Conservation (phyloP, 2,797 vertebrate species). For the Acropternis orthonyx region DNA sequence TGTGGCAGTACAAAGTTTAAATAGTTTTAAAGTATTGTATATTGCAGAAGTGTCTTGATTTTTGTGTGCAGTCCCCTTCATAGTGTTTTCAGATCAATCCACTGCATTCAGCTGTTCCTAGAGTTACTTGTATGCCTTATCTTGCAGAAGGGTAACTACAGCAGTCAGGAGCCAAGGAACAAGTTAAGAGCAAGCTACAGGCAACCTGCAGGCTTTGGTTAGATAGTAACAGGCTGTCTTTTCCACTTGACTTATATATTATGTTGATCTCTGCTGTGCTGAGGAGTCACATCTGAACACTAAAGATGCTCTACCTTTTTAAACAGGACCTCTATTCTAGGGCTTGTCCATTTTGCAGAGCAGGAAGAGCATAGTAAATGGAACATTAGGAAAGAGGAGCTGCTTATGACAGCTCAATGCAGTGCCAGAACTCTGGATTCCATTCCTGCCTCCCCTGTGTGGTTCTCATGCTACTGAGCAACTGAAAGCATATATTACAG, state of each 20-base stretch:
- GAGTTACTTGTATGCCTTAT: background rate
- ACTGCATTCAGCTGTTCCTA: background rate
- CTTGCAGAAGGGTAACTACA: background rate
- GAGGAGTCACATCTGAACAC: background rate
- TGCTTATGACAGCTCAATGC: fast-evolving
- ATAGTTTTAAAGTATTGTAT: background rate
- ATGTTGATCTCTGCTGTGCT: background rate
- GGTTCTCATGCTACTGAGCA: background rate
- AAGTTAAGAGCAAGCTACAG: background rate
- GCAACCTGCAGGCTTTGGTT: background rate
- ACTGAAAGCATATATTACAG: background rate
- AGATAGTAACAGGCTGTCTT: background rate
- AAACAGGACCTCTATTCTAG: background rate
- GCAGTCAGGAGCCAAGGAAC: background rate
- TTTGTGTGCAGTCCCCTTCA: background rate
- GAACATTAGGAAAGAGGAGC: background rate
- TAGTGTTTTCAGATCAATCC: background rate
- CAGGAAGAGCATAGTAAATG: background rate
- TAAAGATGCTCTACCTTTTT: background rate
- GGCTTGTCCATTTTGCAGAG: background rate
- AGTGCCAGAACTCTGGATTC: background rate
- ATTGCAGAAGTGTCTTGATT: background rate
- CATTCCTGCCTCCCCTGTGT: background rate
- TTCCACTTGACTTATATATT: background rate
- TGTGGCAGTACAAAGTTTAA: background rate